Evolutionary conservation across 2,888 invertebrate genomes (phyloP).

Genomic region (Cataglyphis albicans): DNA sequence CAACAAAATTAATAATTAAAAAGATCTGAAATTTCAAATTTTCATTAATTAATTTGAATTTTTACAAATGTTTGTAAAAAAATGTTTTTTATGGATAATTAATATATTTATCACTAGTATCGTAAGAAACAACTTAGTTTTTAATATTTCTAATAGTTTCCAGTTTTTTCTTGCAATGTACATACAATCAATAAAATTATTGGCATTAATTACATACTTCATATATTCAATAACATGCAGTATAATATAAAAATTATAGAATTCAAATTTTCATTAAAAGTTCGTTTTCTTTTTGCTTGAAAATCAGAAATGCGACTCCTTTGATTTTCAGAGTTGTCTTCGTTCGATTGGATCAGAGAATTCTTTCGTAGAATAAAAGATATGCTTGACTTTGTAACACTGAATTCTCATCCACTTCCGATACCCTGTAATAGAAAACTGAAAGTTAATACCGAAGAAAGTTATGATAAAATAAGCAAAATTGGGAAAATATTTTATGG

Average conservation of each 20-base stretch:
- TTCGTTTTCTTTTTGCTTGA: background rate
- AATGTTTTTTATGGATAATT: background rate
- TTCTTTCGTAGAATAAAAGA: slow-evolving; percentile 97
- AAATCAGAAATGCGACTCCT: slow-evolving; percentile 8
- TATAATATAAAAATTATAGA: slow-evolving; percentile 32
- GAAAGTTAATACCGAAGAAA: background rate
- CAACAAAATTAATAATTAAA: background rate
- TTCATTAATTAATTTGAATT: background rate
- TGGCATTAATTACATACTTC: slow-evolving; percentile 2
- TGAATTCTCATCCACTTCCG: slow-evolving; percentile 92
- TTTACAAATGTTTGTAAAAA: background rate
- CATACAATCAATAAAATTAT: slow-evolving; percentile 7
- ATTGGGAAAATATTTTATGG: too few species aligned
- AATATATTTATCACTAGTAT: background rate
- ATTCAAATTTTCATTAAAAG: slow-evolving; percentile 28
- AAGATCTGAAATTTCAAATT: background rate
- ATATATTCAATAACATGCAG: slow-evolving; percentile 1
- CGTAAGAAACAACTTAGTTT: background rate
- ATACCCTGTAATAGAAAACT: slow-evolving; percentile 87
- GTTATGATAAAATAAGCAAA: background rate
- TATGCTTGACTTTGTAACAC: slow-evolving; percentile 97
- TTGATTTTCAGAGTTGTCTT: background rate
- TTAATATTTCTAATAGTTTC: slow-evolving; percentile 25
- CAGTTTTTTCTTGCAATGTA: slow-evolving; percentile 22
- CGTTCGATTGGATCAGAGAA: slow-evolving; percentile 88